Base-by-base conservation (phyloP, 2,113 vertebrate genomes). In the Apodemus sylvaticus region DNA sequence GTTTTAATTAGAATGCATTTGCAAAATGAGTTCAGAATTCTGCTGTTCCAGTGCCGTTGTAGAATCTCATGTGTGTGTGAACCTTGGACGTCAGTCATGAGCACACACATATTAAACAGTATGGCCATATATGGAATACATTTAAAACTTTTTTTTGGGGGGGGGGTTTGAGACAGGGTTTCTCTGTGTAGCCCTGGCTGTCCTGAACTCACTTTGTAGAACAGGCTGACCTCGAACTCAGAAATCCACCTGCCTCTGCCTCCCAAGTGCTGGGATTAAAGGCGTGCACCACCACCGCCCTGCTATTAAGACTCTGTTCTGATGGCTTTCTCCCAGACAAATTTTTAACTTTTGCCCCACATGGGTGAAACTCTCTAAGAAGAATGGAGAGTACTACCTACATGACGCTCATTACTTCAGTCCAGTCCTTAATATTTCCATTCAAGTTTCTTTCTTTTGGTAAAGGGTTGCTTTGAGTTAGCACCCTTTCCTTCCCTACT, bases 1-100 rank as follows among this genome's bases (percentile, higher is more conserved):
- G 31, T 64, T 95, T 77, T 74, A 85, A 10, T 64, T 86, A 71
- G 24, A 95, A 91, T 92, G 24, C 45, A 91, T 42, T 10, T 86
- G 39, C 71, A 29, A 31, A 89, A 91, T 71, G 7, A 62, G 26
- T 51, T 77, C 10, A 24, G 48, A 82, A 42, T 71, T 5, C n/a
- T 89, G 19, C 24, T 31, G 48, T n/a, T 64, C 62, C 34, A 68
- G 36, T 64, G 60, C 53, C 39, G 26, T 45, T 68, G 34, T 9
- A 73, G n/a, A 86, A 36, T 51, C 17, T 86, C 58, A 58, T 1
- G 11, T 29, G 20, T 39, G 5, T 77, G 91, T 39, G 22, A 78
- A 73, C 42, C 31, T 81, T 4, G 1, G 20, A 3, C 22, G 22
- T 86, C 77, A 24, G 16, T 51, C 22, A 34, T 20, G 17, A 22